Percentiles rank a stretch among this genome's conserved stretches.
Evolutionary conservation across 2,113 vertebrate species (phyloP).

Genomic region (Colinus virginianus): DNA sequence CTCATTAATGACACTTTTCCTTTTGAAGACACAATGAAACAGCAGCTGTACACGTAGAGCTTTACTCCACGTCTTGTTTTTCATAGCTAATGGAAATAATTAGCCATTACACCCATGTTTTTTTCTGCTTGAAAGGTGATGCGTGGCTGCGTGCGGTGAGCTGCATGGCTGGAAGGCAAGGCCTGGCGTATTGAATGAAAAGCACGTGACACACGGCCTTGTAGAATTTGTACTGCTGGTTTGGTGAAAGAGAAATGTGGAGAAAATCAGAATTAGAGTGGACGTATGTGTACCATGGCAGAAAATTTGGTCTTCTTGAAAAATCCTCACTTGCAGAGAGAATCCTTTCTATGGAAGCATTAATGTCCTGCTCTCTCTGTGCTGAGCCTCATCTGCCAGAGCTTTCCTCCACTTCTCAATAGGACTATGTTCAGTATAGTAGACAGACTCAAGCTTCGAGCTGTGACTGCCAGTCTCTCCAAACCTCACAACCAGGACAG

Average conservation of each 20-base stretch:
- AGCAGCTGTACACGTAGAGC: background rate
- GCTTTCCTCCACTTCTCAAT: background rate
- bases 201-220: background rate
- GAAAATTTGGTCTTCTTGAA: background rate
- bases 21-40: background rate
- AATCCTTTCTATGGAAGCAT: background rate
- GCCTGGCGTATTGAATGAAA: background rate
- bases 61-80: background rate
- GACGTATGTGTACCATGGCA: background rate
- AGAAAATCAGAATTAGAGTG: background rate
- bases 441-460: rapidly evolving
- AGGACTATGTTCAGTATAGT: rapidly evolving
- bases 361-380: background rate
- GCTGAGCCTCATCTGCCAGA: background rate
- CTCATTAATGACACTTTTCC: background rate
- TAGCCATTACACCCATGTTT: background rate
- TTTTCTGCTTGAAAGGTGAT: background rate
- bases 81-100: background rate
- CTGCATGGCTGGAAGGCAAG: background rate
- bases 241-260: background rate
- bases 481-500: background rate
- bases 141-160: rapidly evolving
- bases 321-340: background rate
- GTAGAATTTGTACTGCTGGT: background rate
- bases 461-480: background rate